Conservation (phyloP, 2,888 invertebrate genomes). For the Watsonalla binaria region DNA sequence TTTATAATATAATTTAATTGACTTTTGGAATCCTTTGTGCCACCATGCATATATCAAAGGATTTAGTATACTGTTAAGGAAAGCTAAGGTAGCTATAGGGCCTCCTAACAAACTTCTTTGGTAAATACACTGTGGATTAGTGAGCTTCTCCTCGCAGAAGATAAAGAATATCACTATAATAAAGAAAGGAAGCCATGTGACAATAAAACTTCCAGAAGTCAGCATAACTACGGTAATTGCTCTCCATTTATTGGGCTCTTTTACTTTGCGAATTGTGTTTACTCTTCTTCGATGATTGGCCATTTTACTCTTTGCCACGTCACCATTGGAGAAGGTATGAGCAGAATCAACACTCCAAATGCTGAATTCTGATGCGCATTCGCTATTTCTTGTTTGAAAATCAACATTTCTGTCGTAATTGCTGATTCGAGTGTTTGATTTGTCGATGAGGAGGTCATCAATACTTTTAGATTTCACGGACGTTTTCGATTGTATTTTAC, state of each 20-base stretch:
- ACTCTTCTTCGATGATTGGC: constrained; percentile 6
- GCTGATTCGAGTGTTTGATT: constrained; percentile 14
- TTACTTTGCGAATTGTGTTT: constrained; percentile 28
- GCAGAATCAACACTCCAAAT: constrained; percentile 44
- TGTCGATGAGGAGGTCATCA: constrained; percentile 36
- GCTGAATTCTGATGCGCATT: constrained; percentile 46
- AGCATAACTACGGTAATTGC: constrained; percentile 81
- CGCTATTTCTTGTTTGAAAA: constrained; percentile 15
- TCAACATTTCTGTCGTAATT: constrained; percentile 16
- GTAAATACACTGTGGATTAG: constrained; percentile 65
- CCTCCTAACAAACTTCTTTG: constrained; percentile 74
- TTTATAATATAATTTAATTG: constrained; percentile 49
- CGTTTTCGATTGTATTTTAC: constrained; percentile 10
- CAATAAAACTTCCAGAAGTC: constrained; percentile 79
- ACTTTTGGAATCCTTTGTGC: constrained; percentile 82
- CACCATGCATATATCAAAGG: constrained; percentile 85
- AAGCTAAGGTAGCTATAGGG: constrained; percentile 79
- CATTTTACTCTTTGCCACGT: constrained; percentile 18
- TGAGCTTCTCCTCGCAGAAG: constrained; percentile 67
- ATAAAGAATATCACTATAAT: constrained; percentile 76
- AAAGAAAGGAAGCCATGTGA: constrained; percentile 82
- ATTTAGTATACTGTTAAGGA: constrained; percentile 80
- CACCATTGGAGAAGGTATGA: constrained; percentile 19
- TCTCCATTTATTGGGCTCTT: constrained; percentile 76
- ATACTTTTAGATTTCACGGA: constrained; percentile 46